Conservation (phyloP, 2,113 vertebrate genomes). For the Pelecanus crispus region DNA sequence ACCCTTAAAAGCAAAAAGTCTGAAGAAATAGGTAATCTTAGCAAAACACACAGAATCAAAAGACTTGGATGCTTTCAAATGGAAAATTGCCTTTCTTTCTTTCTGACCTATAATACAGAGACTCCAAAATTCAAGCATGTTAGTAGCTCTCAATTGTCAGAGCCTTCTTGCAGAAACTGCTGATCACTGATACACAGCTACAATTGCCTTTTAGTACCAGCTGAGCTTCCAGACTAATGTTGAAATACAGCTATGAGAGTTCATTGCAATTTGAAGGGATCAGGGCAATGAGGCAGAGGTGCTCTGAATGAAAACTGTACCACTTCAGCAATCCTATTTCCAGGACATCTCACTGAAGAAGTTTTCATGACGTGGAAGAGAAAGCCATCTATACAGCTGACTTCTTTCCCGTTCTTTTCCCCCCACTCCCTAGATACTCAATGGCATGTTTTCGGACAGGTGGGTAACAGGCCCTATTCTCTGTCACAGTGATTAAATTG, state of each 20-base stretch:
- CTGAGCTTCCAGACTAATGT: not conserved
- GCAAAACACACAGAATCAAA: not conserved
- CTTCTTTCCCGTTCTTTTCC: not conserved
- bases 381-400: not conserved
- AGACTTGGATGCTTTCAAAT: not conserved
- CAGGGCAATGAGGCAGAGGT: not conserved
- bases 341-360: not conserved
- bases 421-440: rapidly evolving
- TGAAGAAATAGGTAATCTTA: not conserved
- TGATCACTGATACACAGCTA: not conserved
- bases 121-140: not conserved
- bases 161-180: not conserved
- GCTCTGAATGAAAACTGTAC: not conserved
- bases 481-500: not conserved
- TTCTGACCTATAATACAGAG: not conserved
- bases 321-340: not conserved
- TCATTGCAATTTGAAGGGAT: not conserved
- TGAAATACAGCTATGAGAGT: not conserved
- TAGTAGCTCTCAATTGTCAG: not conserved
- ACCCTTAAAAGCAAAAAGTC: not conserved
- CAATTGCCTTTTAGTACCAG: not conserved
- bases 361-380: not conserved
- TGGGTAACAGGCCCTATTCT: not conserved
- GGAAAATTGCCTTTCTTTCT: not conserved
- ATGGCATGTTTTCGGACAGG: not conserved